Base-by-base conservation (phyloP, 2,888 invertebrate species). In the Brassicogethes aeneus region DNA sequence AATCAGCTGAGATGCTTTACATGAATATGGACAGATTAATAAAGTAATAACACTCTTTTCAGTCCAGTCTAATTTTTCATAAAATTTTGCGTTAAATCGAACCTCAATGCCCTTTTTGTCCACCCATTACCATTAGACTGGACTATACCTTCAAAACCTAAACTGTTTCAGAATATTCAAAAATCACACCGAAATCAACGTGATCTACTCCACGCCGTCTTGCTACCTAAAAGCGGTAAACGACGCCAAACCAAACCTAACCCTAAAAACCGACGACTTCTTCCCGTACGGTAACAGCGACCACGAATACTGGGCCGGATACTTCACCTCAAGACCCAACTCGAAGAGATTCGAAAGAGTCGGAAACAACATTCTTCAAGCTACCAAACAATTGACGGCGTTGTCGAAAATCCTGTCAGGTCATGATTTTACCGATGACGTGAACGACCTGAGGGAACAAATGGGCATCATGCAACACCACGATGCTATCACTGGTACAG, bases 241-340 rank as follows among this genome's bases (percentile, higher is more conserved):
- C 47, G 33, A 41, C n/a, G 48, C 48, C 3, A 71, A 78, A 10
- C 67, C 79, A 13, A 74, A 76, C 0, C 77, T 86, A 66, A 73
- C 85, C 0, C 74, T 72, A 0, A 92, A 91, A 63, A 70, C 71
- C 1, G 89, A 91, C 53, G 93, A 94, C 59, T 93, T 92, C 72
- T 89, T 93, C 64, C 93, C 93, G 0, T 93, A 89, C 66, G 87
- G 90, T 2, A 82, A 82, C 40, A 84, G 85, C 57, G 73, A 79
- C 0, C 82, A 90, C 54, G 74, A 86, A 0, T 96, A 82, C 60
- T 97, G 96, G 96, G 90, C 94, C 0, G 96, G 96, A 0, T 91
- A 87, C 57, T 91, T 79, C 57, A 82, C 85, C 0, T 90, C 90
- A 0, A 72, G 90, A 7, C 88, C 90, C 0, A 82, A 86, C 0